Base-by-base conservation (phyloP, 2,888 invertebrate genomes). In the Melangyna quadrimaculata region DNA sequence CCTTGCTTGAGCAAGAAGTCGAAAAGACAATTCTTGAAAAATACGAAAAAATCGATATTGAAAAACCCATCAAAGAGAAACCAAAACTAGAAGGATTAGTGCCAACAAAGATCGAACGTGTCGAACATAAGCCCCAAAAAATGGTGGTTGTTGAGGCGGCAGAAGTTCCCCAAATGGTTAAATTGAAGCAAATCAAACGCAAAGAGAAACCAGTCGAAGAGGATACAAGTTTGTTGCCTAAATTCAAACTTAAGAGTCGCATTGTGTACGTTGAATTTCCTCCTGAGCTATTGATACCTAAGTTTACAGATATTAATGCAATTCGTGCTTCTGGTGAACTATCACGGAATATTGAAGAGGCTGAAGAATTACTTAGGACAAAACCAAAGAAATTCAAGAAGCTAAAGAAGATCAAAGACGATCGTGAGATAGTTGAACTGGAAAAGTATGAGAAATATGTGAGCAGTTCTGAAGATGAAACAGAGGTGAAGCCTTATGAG, bases 321-420 rank as follows among this genome's bases (percentile, higher is more conserved):
- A 88, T 94, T 19, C 94, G 94, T 87, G 94, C 94, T 89, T 94
- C 93, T 89, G 96, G 96, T 29, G 94, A 95, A 87, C 90, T 96
- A 45, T 96, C 96, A 0, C 94, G 95, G 89, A 95, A 95, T 90
- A 93, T 95, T 9, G 94, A 95, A 91, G 96, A 96, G 90, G 96
- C 95, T 3, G 93, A 94, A 87, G 94, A 95, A 90, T 90, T 95
- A 7, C 93, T 95, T 37, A 95, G 94, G 90, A 94, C 93, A 78
- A 93, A 94, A 87, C 92, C 93, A 9, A 94, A 94, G 83, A 93
- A 94, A 88, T 92, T 94, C 3, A 94, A 94, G 88, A 91, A 95
- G 77, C 93, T 94, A 0, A 94, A 95, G 78, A 93, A 94, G 87
- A 94, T 94, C 88, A 93, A 93, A 89, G 93, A 93, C 2, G 93